Conservation (phyloP, 1,140 invertebrate genomes). For the Procambarus clarkii region DNA sequence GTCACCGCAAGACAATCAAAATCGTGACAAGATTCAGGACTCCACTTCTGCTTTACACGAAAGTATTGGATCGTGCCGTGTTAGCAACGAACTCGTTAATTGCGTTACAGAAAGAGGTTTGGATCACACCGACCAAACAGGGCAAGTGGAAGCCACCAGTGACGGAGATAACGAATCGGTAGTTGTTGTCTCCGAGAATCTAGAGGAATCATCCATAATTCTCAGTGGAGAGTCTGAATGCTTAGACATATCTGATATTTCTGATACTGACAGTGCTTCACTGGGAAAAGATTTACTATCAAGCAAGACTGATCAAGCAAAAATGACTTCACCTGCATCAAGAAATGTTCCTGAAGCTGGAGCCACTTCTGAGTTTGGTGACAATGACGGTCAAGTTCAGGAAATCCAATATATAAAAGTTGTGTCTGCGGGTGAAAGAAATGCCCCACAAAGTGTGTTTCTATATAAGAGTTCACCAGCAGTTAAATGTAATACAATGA, state of each 20-base stretch:
- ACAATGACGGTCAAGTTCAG: neutral
- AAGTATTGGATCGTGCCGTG: neutral
- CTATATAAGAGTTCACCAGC: neutral
- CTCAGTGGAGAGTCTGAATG: neutral
- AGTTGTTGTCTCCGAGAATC: neutral
- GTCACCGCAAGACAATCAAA: neutral
- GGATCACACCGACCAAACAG: neutral
- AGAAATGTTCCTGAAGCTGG: neutral
- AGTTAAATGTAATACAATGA: neutral
- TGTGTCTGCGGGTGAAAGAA: neutral
- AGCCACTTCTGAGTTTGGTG: neutral
- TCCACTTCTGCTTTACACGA: neutral
- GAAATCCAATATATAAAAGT: neutral
- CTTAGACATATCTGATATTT: neutral
- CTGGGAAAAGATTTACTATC: neutral
- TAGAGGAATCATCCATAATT: neutral
- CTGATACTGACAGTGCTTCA: neutral
- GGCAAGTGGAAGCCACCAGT: neutral
- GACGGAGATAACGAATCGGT: neutral
- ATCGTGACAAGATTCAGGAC: neutral
- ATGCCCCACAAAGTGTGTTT: neutral
- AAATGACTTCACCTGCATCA: neutral
- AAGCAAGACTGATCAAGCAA: neutral
- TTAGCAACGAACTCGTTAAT: neutral
- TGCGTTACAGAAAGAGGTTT: neutral